A percentile compares a stretch with the other conserved stretches of the same genome.
These are phyloP conservation scores for Sorex araneus DNA, from an alignment of 2,113 vertebrate genomes.

Conservation along the genomic window DNA sequence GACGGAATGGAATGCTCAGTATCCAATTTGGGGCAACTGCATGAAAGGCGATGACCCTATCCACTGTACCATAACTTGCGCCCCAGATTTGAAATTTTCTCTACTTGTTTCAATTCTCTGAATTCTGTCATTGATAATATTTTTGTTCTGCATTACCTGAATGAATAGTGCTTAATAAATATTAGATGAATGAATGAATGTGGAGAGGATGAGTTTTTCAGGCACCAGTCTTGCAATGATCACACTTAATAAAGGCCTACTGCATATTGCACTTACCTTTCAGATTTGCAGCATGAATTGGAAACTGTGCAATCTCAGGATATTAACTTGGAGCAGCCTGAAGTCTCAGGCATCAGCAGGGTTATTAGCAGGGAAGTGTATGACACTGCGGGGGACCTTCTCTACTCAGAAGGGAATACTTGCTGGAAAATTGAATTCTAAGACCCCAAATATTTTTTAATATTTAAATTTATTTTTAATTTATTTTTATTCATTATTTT, in stretches of 20 bases:
- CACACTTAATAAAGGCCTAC: not conserved
- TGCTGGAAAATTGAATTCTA: not conserved
- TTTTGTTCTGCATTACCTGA: not conserved
- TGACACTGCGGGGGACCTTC: accelerated
- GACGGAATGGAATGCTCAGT: no score
- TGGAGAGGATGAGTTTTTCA: not conserved
- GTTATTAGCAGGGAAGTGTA: not conserved
- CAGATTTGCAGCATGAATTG: slow-evolving; percentile 5
- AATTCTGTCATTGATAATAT: not conserved
- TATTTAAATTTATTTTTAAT: no score
- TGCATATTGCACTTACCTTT: not conserved
- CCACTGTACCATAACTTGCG: no score
- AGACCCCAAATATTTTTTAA: not conserved
- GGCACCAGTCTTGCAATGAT: not conserved
- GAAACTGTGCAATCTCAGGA: not conserved
- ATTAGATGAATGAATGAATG: not conserved
- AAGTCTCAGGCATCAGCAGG: not conserved
- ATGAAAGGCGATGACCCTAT: no score
- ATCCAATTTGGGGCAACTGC: no score
- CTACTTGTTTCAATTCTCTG: not conserved
- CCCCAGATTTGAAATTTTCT: not conserved
- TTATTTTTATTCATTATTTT: no score
- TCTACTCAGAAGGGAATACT: not conserved
- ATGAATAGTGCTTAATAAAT: not conserved
- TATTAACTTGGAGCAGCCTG: not conserved